Evolutionary conservation across 2,888 invertebrate genomes (phyloP), one percentile per base, ranked within the genome.

Genomic region (Lasioglossum lativentre): DNA sequence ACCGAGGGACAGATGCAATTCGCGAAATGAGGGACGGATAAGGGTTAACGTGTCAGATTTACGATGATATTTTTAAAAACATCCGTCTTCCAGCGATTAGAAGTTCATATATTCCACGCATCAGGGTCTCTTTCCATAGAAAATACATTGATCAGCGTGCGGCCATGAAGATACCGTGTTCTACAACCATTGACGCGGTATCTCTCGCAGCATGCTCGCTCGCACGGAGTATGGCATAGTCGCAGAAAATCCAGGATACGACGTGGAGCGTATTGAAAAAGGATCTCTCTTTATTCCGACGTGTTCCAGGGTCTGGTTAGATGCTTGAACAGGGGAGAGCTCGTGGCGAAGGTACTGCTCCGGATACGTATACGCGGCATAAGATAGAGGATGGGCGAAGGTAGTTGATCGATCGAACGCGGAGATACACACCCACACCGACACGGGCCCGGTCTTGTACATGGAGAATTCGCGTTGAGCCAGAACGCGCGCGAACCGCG

Each of bases 361-460:
- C 34, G 40, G 27, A 14, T 23, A 30, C n/a, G 47, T 68, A 27
- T 8, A 34, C 27, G 47, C n/a, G 34, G 38, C 30, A 40, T n/a
- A 40, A 40, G 52, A 52, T 19, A 30, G 68, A n/a, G n/a, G 27
- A 38, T n/a, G 38, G 27, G 14, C 14, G 38, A 70, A 19, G 70
- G 52, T 3, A 16, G 63, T 23, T 66, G 73, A 82, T 80, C 87
- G 89, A 90, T 90, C 72, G 75, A 74, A 71, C 63, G 47, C 78
- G 70, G 56, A 56, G 56, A 80, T 73, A 78, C 34, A 38, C 68
- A 38, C 68, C 23, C 10, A 23, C 68, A 38, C 16, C 30, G 63
- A 56, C 68, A 38, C 34, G 68, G 23, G 10, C 19, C 10, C 68
- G 68, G 34, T 10, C 68, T 34, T 34, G 34, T 68, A 34, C 38